Evolutionary conservation across 2,888 invertebrate genomes (phyloP), one percentile per base, ranked within the genome.

Genomic region (Dolichomitus sp.): DNA sequence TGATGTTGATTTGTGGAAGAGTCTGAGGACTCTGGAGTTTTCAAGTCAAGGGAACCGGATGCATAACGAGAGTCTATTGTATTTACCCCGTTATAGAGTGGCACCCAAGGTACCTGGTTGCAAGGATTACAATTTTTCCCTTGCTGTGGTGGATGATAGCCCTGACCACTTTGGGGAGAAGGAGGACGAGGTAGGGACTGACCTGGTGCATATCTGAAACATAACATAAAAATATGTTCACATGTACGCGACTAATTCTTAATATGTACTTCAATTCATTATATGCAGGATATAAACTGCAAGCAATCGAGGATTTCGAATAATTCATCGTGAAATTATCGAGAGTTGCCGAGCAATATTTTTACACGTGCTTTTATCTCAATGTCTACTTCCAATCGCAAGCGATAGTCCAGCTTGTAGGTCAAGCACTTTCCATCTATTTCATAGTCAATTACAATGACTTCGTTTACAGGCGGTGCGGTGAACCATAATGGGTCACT

Each of bases 21-120:
- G 40, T 77, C 48, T 5, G 11, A 11, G 27, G 75, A 27, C 63
- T 78, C 72, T 9, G 74, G 30, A 30, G 57, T 1, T 19, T 23
- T 63, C 9, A 80, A 30, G 33, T 63, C 78, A 14, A 81, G 65
- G 7, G 81, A 78, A 45, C 61, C 65, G 11, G 81, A 68, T 7
- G 87, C 76, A 69, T 77, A 74, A n/a, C 74, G 84, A 11, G 78
- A 54, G 40, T 85, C 84, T 0, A 84, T 72, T 3, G 77, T 65
- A 37, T 79, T 81, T 12, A 69, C 61, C 1, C 78, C 79, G 19
- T 83, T 59, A 30, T 89, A 85, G 12, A 97, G 96, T 48, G 98
- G 98, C 88, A 97, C 95, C 98, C 98, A 98, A 80, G 98, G 97
- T 89, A 96, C 95, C 91, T 96, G 95, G 92, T 97, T 97, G 90